Evolutionary conservation across 2,797 vertebrate genomes (phyloP), one percentile per base, ranked within the genome.

Genomic region (Pyrocephalus nanus): DNA sequence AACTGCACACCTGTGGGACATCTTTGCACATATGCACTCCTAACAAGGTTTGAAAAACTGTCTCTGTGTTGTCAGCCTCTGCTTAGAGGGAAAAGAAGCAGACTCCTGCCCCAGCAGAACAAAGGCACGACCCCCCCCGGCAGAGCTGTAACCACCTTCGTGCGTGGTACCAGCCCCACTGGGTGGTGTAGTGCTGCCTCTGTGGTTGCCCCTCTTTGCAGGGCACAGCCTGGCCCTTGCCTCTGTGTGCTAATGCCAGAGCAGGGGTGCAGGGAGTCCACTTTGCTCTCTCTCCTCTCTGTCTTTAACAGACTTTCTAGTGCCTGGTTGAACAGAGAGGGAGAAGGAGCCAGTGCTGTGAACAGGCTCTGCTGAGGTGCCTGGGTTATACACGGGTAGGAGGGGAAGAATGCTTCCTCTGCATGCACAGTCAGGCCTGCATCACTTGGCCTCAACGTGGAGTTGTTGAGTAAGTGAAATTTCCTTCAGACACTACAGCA

Each of bases 401-500:
- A 91, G 43, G 47, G 34, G 16, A 70, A 62, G 38, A 82, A 77
- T 75, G 54, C 29, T n/a, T 29, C 57, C 67, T 12, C 78, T 83
- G 84, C 58, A 30, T 60, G 48, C 65, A 79, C 60, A 65, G 12
- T 16, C 69, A 74, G 84, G 87, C 62, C 87, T 92, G 76, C 93
- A 88, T 40, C 3, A 0, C 87, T 92, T 70, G 86, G 95, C 92
- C 95, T 97, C 94, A 88, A 88, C 3, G 91, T 84, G 93, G 93
- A 96, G 96, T 91, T 90, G 95, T 92, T 93, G 96, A 96, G 96
- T 93, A 95, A 88, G 85, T 86, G 76, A 96, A 93, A 95, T 94
- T 71, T 93, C 76, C 86, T 88, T 62, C 75, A 77, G 75, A 93
- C 55, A 36, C 21, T 51, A 60, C 27, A 88, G 61, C 19, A 34